Base-by-base conservation (phyloP, 1,140 invertebrate genomes). In the Gonioctena quinquepunctata region DNA sequence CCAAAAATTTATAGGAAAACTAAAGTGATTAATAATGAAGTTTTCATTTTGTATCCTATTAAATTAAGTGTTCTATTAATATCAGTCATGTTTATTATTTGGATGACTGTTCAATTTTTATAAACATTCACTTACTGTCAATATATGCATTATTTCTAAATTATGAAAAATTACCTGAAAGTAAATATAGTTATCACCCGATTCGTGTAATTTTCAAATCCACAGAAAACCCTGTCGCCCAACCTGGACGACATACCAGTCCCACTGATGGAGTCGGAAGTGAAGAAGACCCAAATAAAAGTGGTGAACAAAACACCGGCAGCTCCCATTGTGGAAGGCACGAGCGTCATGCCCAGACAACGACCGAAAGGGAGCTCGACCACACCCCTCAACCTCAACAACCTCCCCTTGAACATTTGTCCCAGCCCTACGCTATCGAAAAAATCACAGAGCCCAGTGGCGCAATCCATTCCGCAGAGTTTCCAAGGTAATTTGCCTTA, bases 281-380 rank as follows among this genome's bases (percentile, higher is more conserved):
- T 86, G 22, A 91, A 90, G 76, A 85, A 88, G 69, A 85, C 87
- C 1, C 85, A 87, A 18, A 76, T 87, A 3, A 88, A 88, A 81
- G 77, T 82, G 13, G 57, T 79, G 4, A 75, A 60, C 68, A 79
- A 75, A 16, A 83, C 67, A 50, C 80, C 86, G 28, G 81, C 85
- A 52, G 81, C 86, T 7, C 82, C 88, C 16, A 69, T 87, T 19
- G 85, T 89, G n/a, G 87, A 91, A 77, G 89, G 72, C 75, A 96
- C 94, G 3, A 94, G 92, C 59, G 94, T 96, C 3, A 92, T 92
- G 13, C 94, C 94, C 3, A 84, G 94, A 52, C 93, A 95, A 79
- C 85, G 94, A 71, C 94, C 94, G 8, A 95, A 96, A 79, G 90
- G 88, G 66, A 85, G 79, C 50, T 72, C 84, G 3, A 81, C 81